Base-by-base conservation (phyloP, 2,888 invertebrate species). In the Crepidodera aurea region DNA sequence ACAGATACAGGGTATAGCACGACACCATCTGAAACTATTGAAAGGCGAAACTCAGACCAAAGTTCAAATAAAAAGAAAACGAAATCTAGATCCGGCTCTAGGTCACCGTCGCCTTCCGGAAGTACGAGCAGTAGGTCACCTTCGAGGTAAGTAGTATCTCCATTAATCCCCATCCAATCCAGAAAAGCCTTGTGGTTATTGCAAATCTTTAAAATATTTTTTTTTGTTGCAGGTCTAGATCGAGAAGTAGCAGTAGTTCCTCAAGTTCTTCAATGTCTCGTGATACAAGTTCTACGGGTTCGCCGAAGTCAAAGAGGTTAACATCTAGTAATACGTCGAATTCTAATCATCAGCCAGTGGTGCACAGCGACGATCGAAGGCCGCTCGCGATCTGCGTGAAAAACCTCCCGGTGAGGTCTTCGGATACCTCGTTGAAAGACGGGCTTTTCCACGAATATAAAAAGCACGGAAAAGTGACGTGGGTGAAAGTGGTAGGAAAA, bases 391-490 rank as follows among this genome's bases (percentile, higher is more conserved):
- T 95, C 79, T 94, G 94, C 83, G 94, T 96, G 73, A 88, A 92
- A 77, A 95, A 95, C 83, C 85, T 96, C 77, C 95, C 95, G 69
- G 88, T 91, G 67, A 87, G 95, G 75, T 95, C 94, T 75, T 89
- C 91, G 80, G 97, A 97, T 82, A 94, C 95, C 74, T 96, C 96
- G 76, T 85, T 98, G 73, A 95, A 97, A 84, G 98, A 98, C 84
- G 98, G 97, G 71, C 88, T 98, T 72, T 98, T 95, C 84, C 97
- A 98, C 84, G 97, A 97, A 84, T 98, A 97, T 86, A 98, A 98
- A 85, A 98, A 97, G 81, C 95, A 96, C 83, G 98, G 97, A 68
- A 97, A 97, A 84, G 96, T 97, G 75, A 93, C 94, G 73, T 94
- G 94, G 88, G 96, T 97, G 62, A 77, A 77, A 62, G 93, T 98